A percentile compares a stretch with the other conserved stretches of the same genome.
Evolutionary conservation across 2,888 invertebrate species (phyloP).

Genomic region (Malthinus flaveolus): DNA sequence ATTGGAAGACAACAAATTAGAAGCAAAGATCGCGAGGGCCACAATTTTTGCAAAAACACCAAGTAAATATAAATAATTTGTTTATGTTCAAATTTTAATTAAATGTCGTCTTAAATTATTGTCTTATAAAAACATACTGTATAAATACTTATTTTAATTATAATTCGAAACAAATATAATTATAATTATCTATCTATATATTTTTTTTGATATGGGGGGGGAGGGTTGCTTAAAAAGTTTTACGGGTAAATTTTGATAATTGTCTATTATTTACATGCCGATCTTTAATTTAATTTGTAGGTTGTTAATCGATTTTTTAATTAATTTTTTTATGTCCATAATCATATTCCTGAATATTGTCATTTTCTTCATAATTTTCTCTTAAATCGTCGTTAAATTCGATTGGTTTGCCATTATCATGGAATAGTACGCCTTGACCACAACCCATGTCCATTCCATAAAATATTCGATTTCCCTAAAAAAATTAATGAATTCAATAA

Average conservation of each 20-base stretch:
- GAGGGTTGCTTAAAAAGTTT: neutral
- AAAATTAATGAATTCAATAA: conserved; percentile 30
- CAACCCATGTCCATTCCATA: conserved; percentile 62
- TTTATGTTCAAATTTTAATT: too few relatives aligned
- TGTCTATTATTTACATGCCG: conserved; percentile 13
- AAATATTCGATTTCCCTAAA: conserved; percentile 63
- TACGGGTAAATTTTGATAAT: conserved; percentile 5
- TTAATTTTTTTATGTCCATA: conserved; percentile 7
- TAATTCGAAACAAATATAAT: too few relatives aligned
- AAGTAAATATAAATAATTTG: too few relatives aligned
- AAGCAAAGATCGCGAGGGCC: too few relatives aligned
- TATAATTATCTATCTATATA: neutral
- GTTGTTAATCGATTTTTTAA: neutral
- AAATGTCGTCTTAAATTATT: too few relatives aligned
- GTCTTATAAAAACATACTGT: too few relatives aligned
- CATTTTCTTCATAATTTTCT: conserved; percentile 14
- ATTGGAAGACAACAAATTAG: too few relatives aligned
- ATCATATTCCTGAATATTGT: conserved; percentile 8
- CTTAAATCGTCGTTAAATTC: conserved; percentile 18
- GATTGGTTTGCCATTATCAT: conserved; percentile 54
- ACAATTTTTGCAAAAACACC: too few relatives aligned
- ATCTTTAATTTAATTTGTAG: neutral
- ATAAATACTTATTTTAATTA: too few relatives aligned
- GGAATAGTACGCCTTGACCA: conserved; percentile 62
- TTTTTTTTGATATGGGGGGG: neutral